phyloP scores from a whole-genome alignment of 2,113 vertebrate species.

The Microtus richardsoni region DNA sequence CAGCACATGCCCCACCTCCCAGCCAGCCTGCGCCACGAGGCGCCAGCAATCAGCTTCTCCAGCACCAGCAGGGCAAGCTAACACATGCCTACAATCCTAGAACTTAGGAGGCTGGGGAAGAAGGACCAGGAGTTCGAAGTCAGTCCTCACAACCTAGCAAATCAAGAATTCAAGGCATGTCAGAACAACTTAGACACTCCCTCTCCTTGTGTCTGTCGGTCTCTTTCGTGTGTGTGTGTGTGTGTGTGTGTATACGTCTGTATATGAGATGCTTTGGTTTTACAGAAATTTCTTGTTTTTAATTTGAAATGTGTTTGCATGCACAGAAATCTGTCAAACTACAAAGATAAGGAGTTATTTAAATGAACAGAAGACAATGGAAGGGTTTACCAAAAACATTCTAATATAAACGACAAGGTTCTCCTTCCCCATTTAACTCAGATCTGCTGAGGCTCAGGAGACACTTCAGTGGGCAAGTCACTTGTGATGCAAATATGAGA shows the following conservation, averaged over 20 bases:
- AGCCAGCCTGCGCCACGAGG: background rate
- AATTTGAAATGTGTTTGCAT: background rate
- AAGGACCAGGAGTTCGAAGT: background rate
- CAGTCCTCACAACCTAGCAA: background rate
- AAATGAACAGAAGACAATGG: conserved; percentile 63
- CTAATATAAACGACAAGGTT: conserved; percentile 47
- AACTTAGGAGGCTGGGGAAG: background rate
- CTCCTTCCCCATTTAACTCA: background rate
- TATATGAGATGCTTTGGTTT: background rate
- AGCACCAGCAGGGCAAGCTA: background rate
- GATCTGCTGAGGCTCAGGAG: background rate
- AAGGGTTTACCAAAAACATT: conserved; percentile 73
- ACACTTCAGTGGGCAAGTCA: background rate
- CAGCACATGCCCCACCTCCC: background rate
- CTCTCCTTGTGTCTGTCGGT: background rate
- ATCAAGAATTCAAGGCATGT: background rate
- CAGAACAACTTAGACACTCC: background rate
- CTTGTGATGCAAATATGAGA: background rate
- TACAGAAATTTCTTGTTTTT: background rate
- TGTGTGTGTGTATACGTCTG: too few relatives aligned
- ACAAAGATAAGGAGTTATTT: background rate
- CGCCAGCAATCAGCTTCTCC: background rate
- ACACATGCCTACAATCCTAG: too few relatives aligned
- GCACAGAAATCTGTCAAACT: background rate
- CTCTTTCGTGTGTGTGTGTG: background rate